A percentile compares a stretch with the other conserved stretches of the same genome.
Conservation (phyloP, 2,888 invertebrate genomes). For the Molanna angustata region DNA sequence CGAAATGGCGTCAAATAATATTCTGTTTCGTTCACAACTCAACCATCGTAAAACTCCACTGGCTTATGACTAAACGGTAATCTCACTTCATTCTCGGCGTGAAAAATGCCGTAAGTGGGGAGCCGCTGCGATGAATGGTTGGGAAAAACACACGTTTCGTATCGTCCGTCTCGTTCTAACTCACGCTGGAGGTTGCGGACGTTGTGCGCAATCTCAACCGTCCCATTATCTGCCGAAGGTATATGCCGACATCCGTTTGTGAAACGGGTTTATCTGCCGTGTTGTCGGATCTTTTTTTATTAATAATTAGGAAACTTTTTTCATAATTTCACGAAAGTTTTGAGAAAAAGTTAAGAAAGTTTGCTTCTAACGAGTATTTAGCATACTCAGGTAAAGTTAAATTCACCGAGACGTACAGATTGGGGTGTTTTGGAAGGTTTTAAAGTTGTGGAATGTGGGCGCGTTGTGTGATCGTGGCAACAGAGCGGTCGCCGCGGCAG, state of each 20-base stretch:
- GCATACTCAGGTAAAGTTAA: no score
- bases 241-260: conserved; percentile 67
- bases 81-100: conserved; percentile 65
- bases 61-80: conserved; percentile 56
- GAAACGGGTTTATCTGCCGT: conserved; percentile 65
- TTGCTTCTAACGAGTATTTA: no score
- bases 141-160: conserved; percentile 30
- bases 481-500: conserved; percentile 76
- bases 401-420: no score
- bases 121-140: conserved; percentile 9
- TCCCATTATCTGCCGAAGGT: conserved; percentile 35
- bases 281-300: conserved; percentile 50
- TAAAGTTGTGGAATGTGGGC: conserved; percentile 35
- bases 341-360: no score
- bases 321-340: no score
- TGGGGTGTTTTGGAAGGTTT: no score
- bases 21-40: conserved; percentile 53
- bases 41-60: conserved; percentile 52
- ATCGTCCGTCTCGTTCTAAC: conserved; percentile 23
- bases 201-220: conserved; percentile 27
- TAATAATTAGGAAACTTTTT: no score
- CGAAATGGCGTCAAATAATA: conserved; percentile 17
- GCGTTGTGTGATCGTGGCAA: conserved; percentile 51
- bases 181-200: conserved; percentile 36
- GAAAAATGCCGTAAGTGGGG: conserved; percentile 58